Conservation (phyloP, 1,140 invertebrate genomes). For the Melitaea cinxia region DNA sequence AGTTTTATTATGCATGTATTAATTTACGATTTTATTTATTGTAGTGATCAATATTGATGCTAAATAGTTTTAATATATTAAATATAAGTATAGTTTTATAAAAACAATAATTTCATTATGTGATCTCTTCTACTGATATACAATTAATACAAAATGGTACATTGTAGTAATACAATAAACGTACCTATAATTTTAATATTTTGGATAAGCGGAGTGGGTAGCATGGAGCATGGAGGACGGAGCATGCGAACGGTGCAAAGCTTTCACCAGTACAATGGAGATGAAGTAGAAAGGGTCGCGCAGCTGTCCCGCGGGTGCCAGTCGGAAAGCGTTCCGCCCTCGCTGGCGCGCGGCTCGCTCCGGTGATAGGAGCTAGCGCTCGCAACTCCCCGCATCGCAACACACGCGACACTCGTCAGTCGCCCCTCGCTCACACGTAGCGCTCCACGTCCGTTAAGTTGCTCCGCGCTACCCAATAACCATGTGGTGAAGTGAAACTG, state of each 20-base stretch:
- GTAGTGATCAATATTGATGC: too few species aligned
- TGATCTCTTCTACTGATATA: too few species aligned
- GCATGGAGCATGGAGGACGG: slow-evolving; percentile 33
- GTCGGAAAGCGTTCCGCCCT: slow-evolving; percentile 67
- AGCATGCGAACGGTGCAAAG: slow-evolving; percentile 38
- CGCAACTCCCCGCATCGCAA: slow-evolving; percentile 42
- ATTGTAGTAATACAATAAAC: neutral
- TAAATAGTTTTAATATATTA: too few species aligned
- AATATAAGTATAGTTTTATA: too few species aligned
- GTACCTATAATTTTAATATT: neutral
- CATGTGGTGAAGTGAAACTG: slow-evolving; percentile 80
- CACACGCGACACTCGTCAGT: slow-evolving; percentile 54
- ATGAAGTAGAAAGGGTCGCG: slow-evolving; percentile 72
- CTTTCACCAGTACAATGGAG: slow-evolving; percentile 66
- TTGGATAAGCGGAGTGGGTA: slow-evolving; percentile 20
- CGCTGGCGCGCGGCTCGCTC: slow-evolving; percentile 56
- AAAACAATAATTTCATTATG: too few species aligned
- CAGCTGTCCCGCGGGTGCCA: slow-evolving; percentile 73
- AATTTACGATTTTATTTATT: too few species aligned
- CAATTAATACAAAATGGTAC: neutral
- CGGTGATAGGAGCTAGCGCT: slow-evolving; percentile 45
- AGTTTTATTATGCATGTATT: too few species aligned
- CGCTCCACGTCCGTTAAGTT: slow-evolving; percentile 58
- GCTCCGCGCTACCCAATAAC: slow-evolving; percentile 55
- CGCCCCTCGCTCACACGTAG: slow-evolving; percentile 63